Conservation (phyloP, 2,888 invertebrate genomes). For the Drosophila parthenogenetica region DNA sequence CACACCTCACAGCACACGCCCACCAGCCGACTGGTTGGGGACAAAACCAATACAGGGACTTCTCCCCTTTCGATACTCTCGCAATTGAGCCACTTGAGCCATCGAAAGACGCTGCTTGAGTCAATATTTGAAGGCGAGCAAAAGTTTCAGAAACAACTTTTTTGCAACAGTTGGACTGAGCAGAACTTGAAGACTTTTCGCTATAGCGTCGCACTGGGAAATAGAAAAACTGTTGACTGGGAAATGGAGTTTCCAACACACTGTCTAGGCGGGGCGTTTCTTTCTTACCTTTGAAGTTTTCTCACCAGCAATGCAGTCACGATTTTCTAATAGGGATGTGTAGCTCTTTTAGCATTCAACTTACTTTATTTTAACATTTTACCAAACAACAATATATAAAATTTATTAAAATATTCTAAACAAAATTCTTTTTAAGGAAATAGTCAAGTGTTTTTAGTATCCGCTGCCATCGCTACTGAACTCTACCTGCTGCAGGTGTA, state of each 20-base stretch:
- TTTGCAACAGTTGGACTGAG: slow-evolving; percentile 49
- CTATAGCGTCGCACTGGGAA: slow-evolving; percentile 15
- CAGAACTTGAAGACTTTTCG: slow-evolving; percentile 5
- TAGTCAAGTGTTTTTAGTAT: too few species aligned
- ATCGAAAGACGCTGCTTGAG: slow-evolving; percentile 54
- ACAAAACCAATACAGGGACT: background rate
- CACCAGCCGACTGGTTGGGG: slow-evolving; percentile 4
- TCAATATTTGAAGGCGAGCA: slow-evolving; percentile 64
- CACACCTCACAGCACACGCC: slow-evolving; percentile 26
- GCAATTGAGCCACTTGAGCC: slow-evolving; percentile 59
- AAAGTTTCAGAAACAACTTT: slow-evolving; percentile 71
- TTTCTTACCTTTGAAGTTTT: slow-evolving; percentile 46
- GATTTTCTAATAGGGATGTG: background rate
- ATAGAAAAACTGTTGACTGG: background rate
- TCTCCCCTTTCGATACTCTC: background rate
- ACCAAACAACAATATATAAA: too few species aligned
- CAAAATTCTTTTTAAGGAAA: too few species aligned
- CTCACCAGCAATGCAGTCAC: slow-evolving; percentile 19
- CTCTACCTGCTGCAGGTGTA: background rate
- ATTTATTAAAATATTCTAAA: too few species aligned
- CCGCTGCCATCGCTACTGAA: too few species aligned
- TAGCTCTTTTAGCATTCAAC: too few species aligned
- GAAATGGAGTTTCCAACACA: background rate
- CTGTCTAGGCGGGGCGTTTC: slow-evolving; percentile 48
- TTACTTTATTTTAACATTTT: too few species aligned